Evolutionary conservation across 1,140 invertebrate genomes (phyloP).

Genomic region (Drosophila pallidifrons): DNA sequence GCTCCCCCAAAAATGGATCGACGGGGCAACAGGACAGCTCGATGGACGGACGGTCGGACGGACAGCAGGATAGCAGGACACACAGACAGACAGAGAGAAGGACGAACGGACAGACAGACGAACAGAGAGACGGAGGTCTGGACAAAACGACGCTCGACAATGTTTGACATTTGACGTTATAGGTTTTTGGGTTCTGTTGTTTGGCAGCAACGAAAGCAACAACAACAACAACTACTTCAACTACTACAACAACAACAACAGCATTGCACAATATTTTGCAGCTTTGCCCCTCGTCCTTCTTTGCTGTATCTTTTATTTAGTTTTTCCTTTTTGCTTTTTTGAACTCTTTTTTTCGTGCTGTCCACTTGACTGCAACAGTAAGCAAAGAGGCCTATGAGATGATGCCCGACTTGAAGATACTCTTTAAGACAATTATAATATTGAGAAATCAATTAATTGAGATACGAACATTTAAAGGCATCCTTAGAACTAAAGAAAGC

Average conservation of each 20-base stretch:
- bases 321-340: conserved; percentile 31
- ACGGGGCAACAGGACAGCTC: background rate
- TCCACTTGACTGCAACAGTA: conserved; percentile 64
- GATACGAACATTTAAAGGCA: too few species aligned
- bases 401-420: background rate
- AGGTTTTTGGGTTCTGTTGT: conserved; percentile 61
- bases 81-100: background rate
- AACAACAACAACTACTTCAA: background rate
- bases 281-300: background rate
- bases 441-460: too few species aligned
- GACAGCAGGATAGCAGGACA: background rate
- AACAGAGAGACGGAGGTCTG: conserved; percentile 5
- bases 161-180: conserved; percentile 80
- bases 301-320: conserved; percentile 39
- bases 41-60: background rate
- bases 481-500: too few species aligned
- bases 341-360: conserved; percentile 41
- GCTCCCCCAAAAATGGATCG: background rate
- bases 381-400: background rate
- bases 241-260: background rate
- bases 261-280: conserved; percentile 74
- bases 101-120: conserved; percentile 4
- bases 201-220: conserved; percentile 55
- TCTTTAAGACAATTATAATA: background rate
- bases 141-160: conserved; percentile 52